phyloP scores from a whole-genome alignment of 2,888 invertebrate species.

The Drosophila antonietae region DNA sequence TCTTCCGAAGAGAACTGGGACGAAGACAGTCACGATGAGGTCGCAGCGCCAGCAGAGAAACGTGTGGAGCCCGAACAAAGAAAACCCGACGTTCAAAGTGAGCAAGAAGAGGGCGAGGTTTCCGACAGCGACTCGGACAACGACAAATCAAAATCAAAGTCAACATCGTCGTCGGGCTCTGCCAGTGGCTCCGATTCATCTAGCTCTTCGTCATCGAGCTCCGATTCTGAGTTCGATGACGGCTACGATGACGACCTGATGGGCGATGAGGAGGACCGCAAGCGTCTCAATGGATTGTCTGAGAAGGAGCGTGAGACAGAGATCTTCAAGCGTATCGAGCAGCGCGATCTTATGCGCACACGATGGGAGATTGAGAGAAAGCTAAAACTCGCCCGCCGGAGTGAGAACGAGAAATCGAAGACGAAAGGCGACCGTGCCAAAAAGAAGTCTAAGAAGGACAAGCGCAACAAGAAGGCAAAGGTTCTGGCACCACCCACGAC shows the following conservation, averaged over 20 bases:
- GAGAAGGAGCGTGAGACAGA: slow-evolving; percentile 99
- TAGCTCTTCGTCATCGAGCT: slow-evolving; percentile 85
- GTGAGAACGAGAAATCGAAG: slow-evolving; percentile 86
- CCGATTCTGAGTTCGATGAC: slow-evolving; percentile 96
- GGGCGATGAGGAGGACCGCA: slow-evolving; percentile 98
- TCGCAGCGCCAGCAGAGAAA: slow-evolving; percentile 31
- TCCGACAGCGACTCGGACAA: slow-evolving; percentile 88
- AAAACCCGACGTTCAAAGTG: slow-evolving; percentile 82
- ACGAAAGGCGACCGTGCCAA: slow-evolving; percentile 86
- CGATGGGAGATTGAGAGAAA: slow-evolving; percentile 98
- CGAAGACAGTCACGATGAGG: slow-evolving; percentile 82
- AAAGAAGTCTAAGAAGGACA: slow-evolving; percentile 84
- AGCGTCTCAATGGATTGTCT: slow-evolving; percentile 94
- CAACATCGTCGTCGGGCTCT: slow-evolving; percentile 51
- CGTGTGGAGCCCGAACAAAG: slow-evolving; percentile 65
- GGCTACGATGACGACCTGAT: slow-evolving; percentile 98
- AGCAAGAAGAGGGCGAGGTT: slow-evolving; percentile 95
- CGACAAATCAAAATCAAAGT: slow-evolving; percentile 39
- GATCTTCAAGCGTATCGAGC: slow-evolving; percentile 97
- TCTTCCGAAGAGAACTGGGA: slow-evolving; percentile 84
- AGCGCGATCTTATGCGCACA: slow-evolving; percentile 96
- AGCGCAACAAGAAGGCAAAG: slow-evolving; percentile 41
- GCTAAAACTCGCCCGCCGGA: slow-evolving; percentile 92
- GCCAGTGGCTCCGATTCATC: slow-evolving; percentile 66
- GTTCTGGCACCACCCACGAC: slow-evolving; percentile 41